Conservation (phyloP, 1,140 invertebrate species). For the Chironomus tepperi region DNA sequence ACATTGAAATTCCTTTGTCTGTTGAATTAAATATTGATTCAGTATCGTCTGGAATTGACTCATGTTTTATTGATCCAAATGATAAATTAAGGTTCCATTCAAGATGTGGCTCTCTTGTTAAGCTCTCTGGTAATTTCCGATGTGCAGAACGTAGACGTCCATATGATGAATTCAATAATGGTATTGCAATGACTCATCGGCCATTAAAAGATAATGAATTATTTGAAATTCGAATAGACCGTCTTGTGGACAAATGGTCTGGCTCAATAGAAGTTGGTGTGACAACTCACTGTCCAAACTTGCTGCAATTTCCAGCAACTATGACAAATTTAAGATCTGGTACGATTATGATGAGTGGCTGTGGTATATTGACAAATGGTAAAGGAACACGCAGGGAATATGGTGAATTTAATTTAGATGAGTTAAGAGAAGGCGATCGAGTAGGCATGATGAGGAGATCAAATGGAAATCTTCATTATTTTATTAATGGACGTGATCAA, state of each 20-base stretch:
- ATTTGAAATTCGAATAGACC: slow-evolving; percentile 89
- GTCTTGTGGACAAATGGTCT: slow-evolving; percentile 86
- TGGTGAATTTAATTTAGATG: slow-evolving; percentile 89
- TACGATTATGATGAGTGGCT: slow-evolving; percentile 95
- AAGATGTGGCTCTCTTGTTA: slow-evolving; percentile 77
- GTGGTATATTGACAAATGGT: slow-evolving; percentile 88
- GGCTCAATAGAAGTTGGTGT: slow-evolving; percentile 91
- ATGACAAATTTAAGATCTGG: slow-evolving; percentile 96
- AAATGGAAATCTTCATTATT: slow-evolving; percentile 82
- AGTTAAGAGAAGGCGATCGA: slow-evolving; percentile 80
- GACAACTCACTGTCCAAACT: slow-evolving; percentile 83
- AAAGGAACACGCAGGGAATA: slow-evolving; percentile 88
- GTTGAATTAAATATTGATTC: slow-evolving; percentile 32
- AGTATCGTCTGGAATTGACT: not conserved
- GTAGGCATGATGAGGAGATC: slow-evolving; percentile 77
- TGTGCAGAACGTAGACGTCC: slow-evolving; percentile 78
- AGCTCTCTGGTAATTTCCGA: slow-evolving; percentile 72
- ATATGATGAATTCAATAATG: slow-evolving; percentile 91
- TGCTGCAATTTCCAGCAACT: slow-evolving; percentile 86
- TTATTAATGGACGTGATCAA: slow-evolving; percentile 88
- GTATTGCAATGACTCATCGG: slow-evolving; percentile 84
- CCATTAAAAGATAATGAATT: slow-evolving; percentile 79
- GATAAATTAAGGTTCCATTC: slow-evolving; percentile 80
- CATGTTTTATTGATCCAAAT: slow-evolving; percentile 30
- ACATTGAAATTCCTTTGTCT: slow-evolving; percentile 37